Percentiles rank a stretch among this genome's conserved stretches.
Conservation (phyloP, 2,797 vertebrate genomes). For the Todus mexicanus region DNA sequence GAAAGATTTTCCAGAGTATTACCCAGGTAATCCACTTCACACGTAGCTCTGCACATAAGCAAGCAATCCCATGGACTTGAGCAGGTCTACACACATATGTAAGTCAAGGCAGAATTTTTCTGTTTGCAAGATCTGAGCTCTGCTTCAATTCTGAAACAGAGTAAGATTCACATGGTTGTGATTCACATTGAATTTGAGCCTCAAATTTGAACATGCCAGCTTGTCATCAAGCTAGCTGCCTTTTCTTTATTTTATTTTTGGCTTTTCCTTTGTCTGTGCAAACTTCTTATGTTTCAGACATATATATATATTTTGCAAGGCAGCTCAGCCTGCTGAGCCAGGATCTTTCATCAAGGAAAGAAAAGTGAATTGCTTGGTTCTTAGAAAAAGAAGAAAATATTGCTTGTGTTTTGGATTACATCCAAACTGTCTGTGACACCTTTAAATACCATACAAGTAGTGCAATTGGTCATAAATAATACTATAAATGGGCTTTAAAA, state of each 20-base stretch:
- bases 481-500: constrained; percentile 47
- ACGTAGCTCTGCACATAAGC: not conserved
- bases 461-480: constrained; percentile 41
- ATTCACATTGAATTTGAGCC: constrained; percentile 48
- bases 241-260: constrained; percentile 38
- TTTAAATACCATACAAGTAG: constrained; percentile 42
- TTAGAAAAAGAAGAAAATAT: constrained; percentile 53
- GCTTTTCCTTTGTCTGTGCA: constrained; percentile 40
- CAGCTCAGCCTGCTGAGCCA: constrained; percentile 34
- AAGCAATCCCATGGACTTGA: not conserved
- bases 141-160: not conserved
- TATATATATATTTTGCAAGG: not conserved
- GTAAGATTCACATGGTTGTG: constrained; percentile 35
- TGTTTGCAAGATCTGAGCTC: not conserved
- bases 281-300: constrained; percentile 50
- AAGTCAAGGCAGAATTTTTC: not conserved
- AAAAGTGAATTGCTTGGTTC: constrained; percentile 30
- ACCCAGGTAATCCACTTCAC: not conserved
- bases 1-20: not conserved
- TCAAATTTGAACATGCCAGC: constrained; percentile 19
- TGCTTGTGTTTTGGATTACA: constrained; percentile 44
- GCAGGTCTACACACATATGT: not conserved
- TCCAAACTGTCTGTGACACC: constrained; percentile 54
- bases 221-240: constrained; percentile 52
- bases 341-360: constrained; percentile 55